These are phyloP conservation scores for Anableps anableps DNA, from an alignment of 2,797 vertebrate genomes.

Conservation along the genomic window DNA sequence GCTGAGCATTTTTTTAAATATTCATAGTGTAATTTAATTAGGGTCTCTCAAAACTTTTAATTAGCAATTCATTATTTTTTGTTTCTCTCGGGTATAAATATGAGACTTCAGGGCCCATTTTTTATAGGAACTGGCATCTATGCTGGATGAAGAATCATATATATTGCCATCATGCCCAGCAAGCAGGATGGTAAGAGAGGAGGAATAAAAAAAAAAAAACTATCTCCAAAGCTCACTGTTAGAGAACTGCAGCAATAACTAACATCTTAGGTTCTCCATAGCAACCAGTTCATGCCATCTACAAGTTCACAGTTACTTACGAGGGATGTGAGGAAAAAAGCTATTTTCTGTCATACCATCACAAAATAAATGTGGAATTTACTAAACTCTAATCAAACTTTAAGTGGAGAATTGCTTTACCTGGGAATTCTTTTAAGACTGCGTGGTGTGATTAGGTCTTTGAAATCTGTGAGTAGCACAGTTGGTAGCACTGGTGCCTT, in stretches of 20 bases:
- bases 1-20: no score
- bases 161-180: not conserved
- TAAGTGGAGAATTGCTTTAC: not conserved
- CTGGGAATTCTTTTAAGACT: not conserved
- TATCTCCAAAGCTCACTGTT: not conserved
- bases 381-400: not conserved
- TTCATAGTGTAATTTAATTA: no score
- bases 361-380: not conserved
- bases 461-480: constrained; percentile 1
- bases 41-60: not conserved
- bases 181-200: no score
- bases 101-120: not conserved
- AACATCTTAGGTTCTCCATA: not conserved
- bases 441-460: not conserved
- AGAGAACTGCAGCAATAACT: not conserved
- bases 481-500: no score
- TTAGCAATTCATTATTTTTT: not conserved
- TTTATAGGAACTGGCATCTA: not conserved
- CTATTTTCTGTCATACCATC: not conserved
- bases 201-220: no score
- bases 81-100: not conserved
- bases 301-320: not conserved
- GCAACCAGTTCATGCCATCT: not conserved
- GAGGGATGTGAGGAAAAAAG: not conserved
- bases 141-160: not conserved